phyloP scores from a whole-genome alignment of 2,888 invertebrate species.

The Eretmocerus hayati region DNA sequence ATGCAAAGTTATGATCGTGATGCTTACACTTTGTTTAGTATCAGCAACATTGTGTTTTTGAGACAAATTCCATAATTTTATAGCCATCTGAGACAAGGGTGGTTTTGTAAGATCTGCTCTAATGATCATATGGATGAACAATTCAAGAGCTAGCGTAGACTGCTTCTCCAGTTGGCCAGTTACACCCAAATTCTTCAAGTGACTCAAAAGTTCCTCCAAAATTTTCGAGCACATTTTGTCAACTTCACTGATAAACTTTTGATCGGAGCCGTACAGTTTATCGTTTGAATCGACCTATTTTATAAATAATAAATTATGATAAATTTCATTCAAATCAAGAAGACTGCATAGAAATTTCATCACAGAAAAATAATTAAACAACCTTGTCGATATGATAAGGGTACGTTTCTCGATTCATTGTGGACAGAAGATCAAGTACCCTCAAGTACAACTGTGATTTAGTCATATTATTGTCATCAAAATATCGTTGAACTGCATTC shows the following conservation, averaged over 20 bases:
- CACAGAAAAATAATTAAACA: conserved; percentile 9
- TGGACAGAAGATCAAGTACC: conserved; percentile 70
- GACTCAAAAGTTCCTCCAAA: conserved; percentile 69
- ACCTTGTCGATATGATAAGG: conserved; percentile 73
- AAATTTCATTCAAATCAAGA: too few relatives aligned
- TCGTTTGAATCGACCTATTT: conserved; percentile 84
- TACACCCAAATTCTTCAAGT: conserved; percentile 58
- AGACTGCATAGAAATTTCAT: too few relatives aligned
- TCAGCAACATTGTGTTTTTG: conserved; percentile 59
- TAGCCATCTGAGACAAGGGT: conserved; percentile 60
- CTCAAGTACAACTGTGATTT: conserved; percentile 66
- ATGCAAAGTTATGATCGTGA: too few relatives aligned
- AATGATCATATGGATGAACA: conserved; percentile 61
- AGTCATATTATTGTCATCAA: conserved; percentile 60
- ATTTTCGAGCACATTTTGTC: conserved; percentile 70
- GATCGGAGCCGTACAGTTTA: conserved; percentile 81
- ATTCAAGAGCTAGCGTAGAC: conserved; percentile 65
- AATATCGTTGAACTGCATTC: conserved; percentile 70
- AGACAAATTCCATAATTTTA: conserved; percentile 76
- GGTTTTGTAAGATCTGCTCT: conserved; percentile 59
- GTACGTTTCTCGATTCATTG: conserved; percentile 74
- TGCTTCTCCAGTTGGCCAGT: conserved; percentile 62
- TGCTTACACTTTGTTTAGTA: conserved; percentile 47
- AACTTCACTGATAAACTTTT: conserved; percentile 75
- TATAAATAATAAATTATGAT: conserved; percentile 4